Percentiles rank a stretch among this genome's conserved stretches.
These are phyloP conservation scores for Sinonovacula constricta DNA, from an alignment of 1,140 invertebrate genomes.

Conservation along the genomic window DNA sequence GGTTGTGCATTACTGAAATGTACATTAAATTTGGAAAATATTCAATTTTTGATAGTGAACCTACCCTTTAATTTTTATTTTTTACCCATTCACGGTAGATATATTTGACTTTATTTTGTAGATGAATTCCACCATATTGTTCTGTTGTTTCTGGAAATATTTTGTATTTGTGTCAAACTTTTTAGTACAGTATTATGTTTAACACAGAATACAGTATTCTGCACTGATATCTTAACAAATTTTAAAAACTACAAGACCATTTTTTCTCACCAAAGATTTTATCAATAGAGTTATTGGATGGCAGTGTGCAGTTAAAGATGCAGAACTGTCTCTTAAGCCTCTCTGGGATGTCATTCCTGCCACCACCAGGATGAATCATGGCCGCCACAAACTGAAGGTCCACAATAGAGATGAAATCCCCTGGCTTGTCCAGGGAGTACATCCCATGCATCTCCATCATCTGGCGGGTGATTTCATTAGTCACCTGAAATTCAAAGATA, in stretches of 20 bases:
- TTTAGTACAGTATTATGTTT: too few species aligned
- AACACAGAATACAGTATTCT: too few species aligned
- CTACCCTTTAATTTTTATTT: too few species aligned
- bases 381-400: conserved; percentile 92
- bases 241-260: neutral
- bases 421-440: conserved; percentile 97
- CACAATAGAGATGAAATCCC: conserved; percentile 93
- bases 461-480: conserved; percentile 97
- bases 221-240: neutral
- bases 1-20: too few species aligned
- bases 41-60: too few species aligned
- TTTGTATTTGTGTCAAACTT: too few species aligned
- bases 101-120: too few species aligned
- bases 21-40: too few species aligned
- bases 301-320: conserved; percentile 96
- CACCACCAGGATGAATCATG: conserved; percentile 96
- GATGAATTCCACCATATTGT: too few species aligned
- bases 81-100: too few species aligned
- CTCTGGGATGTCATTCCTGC: conserved; percentile 96
- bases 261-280: conserved; percentile 86
- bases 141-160: too few species aligned
- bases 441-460: conserved; percentile 98
- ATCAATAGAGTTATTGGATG: conserved; percentile 91
- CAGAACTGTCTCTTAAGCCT: conserved; percentile 95
- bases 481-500: conserved; percentile 81